Conservation (phyloP, 2,797 vertebrate genomes). For the Toxotes lorentzi region DNA sequence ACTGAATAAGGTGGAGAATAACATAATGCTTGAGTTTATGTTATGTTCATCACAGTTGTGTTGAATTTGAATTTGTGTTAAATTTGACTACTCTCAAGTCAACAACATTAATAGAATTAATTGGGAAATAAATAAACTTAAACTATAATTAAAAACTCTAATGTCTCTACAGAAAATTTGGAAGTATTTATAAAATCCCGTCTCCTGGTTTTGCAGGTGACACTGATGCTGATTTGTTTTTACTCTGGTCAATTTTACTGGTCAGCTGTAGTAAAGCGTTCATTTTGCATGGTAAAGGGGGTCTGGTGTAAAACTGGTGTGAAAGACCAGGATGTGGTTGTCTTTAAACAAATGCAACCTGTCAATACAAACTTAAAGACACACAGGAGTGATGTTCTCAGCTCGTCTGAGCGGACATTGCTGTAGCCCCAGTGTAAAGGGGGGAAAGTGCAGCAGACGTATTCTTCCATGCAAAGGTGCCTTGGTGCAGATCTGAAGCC, state of each 20-base stretch:
- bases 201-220: background rate
- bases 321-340: background rate
- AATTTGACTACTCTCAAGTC: no score
- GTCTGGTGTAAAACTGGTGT: slow-evolving; percentile 3
- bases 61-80: no score
- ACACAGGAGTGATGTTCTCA: background rate
- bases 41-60: no score
- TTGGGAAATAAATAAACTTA: no score
- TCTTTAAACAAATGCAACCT: background rate
- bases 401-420: background rate
- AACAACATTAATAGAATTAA: no score
- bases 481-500: background rate
- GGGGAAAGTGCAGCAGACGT: slow-evolving; percentile 32
- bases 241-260: background rate
- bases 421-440: background rate
- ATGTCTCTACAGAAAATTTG: background rate
- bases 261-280: background rate
- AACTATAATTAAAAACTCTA: background rate
- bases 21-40: no score
- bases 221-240: background rate
- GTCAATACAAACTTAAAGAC: background rate
- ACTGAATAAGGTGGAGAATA: no score
- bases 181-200: background rate
- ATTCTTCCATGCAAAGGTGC: slow-evolving; percentile 61
- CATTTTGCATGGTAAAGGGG: slow-evolving; percentile 31